These are phyloP conservation scores for Limenitis camilla DNA, from an alignment of 2,888 invertebrate species.

Conservation along the genomic window DNA sequence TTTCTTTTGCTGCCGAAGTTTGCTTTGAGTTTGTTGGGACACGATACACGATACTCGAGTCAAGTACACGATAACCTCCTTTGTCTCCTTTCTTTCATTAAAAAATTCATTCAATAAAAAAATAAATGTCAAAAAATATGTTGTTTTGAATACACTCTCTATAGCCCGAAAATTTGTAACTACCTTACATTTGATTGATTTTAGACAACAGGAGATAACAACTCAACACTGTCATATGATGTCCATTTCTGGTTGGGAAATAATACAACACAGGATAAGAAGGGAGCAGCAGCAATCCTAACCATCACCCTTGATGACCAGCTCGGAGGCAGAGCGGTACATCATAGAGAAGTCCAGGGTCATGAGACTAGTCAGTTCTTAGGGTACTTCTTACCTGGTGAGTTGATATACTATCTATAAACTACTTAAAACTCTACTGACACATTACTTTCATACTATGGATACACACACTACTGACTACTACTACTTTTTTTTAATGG, in stretches of 20 bases:
- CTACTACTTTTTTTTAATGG: too few relatives aligned
- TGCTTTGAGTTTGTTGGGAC: too few relatives aligned
- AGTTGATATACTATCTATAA: too few relatives aligned
- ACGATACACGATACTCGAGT: too few relatives aligned
- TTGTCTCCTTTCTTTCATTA: neutral
- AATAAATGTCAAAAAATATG: neutral
- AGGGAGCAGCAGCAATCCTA: constrained; percentile 82
- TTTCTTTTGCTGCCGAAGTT: too few relatives aligned
- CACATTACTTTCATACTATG: too few relatives aligned
- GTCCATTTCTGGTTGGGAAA: constrained; percentile 94
- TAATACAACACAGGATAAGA: constrained; percentile 84
- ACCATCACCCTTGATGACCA: constrained; percentile 89
- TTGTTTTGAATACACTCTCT: neutral
- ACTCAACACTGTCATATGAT: constrained; percentile 79
- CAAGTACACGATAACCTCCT: too few relatives aligned
- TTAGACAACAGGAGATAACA: constrained; percentile 79
- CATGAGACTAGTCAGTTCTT: constrained; percentile 89
- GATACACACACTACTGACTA: too few relatives aligned
- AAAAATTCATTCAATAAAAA: neutral
- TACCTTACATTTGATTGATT: neutral
- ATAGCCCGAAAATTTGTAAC: too few relatives aligned
- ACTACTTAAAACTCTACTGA: too few relatives aligned
- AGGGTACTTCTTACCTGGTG: constrained; percentile 84
- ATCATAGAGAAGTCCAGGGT: constrained; percentile 90
- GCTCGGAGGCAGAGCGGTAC: constrained; percentile 88